A percentile compares a stretch with the other conserved stretches of the same genome.
Evolutionary conservation across 2,113 vertebrate genomes (phyloP).

Genomic region (Empidonax traillii): DNA sequence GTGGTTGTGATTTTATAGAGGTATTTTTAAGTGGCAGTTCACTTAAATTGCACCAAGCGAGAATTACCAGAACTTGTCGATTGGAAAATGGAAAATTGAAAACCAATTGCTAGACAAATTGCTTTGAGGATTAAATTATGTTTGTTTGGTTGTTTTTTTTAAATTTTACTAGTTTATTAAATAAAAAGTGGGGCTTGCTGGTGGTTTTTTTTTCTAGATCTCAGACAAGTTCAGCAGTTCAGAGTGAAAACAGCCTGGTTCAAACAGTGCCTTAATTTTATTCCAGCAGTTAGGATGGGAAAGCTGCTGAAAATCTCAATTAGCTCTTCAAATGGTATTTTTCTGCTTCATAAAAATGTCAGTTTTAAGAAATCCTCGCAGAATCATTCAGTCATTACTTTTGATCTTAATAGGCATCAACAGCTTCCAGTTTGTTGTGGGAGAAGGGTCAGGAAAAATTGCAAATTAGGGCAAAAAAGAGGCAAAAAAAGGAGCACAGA

Average conservation of each 20-base stretch:
- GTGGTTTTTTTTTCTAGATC: background rate
- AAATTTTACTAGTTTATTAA: background rate
- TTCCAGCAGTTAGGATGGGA: background rate
- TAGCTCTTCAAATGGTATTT: background rate
- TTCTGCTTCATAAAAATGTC: background rate
- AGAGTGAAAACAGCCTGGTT: background rate
- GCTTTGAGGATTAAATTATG: background rate
- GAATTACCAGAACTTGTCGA: constrained; percentile 2
- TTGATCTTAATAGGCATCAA: background rate
- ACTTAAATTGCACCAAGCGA: background rate
- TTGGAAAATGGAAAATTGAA: background rate
- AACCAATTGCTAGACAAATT: background rate
- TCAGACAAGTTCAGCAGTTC: background rate
- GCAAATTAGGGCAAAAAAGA: background rate
- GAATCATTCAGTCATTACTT: background rate
- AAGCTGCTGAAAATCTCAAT: background rate
- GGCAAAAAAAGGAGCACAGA: background rate
- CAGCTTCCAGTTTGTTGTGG: background rate
- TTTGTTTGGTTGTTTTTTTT: background rate
- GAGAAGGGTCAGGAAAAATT: background rate
- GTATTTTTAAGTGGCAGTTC: background rate
- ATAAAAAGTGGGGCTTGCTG: background rate
- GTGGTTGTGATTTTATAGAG: background rate
- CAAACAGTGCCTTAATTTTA: background rate
- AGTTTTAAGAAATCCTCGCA: background rate